Evolutionary conservation across 2,113 vertebrate species (phyloP).

Genomic region (Hylia prasina): DNA sequence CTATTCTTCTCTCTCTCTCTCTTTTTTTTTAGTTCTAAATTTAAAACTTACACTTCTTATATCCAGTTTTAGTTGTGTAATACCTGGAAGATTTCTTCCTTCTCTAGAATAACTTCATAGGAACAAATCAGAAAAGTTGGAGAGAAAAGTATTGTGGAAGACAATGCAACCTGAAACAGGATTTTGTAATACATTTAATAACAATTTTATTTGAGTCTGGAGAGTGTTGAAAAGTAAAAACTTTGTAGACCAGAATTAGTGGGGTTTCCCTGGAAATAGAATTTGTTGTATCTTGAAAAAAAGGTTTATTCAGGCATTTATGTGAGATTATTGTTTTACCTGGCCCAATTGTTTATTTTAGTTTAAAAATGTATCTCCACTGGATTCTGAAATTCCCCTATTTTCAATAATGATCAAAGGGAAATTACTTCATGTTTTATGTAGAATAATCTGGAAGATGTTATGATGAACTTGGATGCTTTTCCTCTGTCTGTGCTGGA

Average conservation of each 20-base stretch:
- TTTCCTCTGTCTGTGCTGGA: neutral
- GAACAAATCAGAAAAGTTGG: neutral
- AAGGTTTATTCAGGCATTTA: slow-evolving; percentile 24
- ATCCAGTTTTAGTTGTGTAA: neutral
- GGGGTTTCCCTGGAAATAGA: slow-evolving; percentile 32
- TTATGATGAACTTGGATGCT: neutral
- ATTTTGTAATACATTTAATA: neutral
- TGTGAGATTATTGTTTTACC: neutral
- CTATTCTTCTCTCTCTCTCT: neutral
- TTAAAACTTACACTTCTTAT: neutral
- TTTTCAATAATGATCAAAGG: neutral
- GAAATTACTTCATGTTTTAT: neutral
- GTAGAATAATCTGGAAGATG: neutral
- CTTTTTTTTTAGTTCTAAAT: neutral
- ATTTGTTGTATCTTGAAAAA: slow-evolving; percentile 15
- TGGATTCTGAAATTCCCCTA: neutral
- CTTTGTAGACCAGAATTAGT: slow-evolving; percentile 43
- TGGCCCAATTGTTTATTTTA: neutral
- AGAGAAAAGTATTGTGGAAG: slow-evolving; percentile 17
- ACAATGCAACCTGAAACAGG: slow-evolving; percentile 32
- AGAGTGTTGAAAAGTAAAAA: slow-evolving; percentile 41
- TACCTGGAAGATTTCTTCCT: neutral
- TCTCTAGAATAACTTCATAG: neutral
- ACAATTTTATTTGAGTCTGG: neutral
- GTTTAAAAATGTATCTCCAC: neutral